These are phyloP conservation scores for Echeneis naucrates DNA, from an alignment of 2,797 vertebrate genomes.

Conservation along the genomic window DNA sequence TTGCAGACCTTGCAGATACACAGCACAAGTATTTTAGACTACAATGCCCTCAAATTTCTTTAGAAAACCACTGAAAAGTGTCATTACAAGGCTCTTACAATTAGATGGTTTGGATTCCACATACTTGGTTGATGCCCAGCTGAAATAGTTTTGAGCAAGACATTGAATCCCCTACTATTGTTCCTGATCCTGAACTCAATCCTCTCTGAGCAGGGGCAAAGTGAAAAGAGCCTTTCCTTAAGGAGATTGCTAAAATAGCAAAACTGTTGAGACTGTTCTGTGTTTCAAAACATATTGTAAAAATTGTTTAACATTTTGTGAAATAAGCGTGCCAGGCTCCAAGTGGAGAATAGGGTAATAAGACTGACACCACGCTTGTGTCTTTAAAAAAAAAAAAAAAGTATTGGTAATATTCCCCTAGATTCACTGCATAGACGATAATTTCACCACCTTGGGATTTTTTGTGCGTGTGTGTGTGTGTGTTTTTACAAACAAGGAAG, in stretches of 20 bases:
- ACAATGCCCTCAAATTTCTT: constrained; percentile 22
- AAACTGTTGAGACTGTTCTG: neutral
- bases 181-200: neutral
- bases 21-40: constrained; percentile 30
- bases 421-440: neutral
- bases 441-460: no score
- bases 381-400: no score
- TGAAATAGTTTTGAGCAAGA: constrained; percentile 4
- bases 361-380: neutral
- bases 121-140: neutral
- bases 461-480: no score
- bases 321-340: neutral
- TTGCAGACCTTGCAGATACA: constrained; percentile 34
- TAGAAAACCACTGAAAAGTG: constrained; percentile 11
- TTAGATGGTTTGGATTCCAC: constrained; percentile 11
- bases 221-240: constrained; percentile 14
- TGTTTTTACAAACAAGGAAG: neutral
- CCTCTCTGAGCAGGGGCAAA: constrained; percentile 9
- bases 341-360: neutral
- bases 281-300: neutral
- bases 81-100: neutral
- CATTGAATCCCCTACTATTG: constrained; percentile 17
- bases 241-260: constrained; percentile 8
- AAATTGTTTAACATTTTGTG: neutral
- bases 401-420: no score